A percentile compares a stretch with the other conserved stretches of the same genome.
These are phyloP conservation scores for Amphipyra tragopoginis DNA, from an alignment of 2,888 invertebrate species.

Conservation along the genomic window DNA sequence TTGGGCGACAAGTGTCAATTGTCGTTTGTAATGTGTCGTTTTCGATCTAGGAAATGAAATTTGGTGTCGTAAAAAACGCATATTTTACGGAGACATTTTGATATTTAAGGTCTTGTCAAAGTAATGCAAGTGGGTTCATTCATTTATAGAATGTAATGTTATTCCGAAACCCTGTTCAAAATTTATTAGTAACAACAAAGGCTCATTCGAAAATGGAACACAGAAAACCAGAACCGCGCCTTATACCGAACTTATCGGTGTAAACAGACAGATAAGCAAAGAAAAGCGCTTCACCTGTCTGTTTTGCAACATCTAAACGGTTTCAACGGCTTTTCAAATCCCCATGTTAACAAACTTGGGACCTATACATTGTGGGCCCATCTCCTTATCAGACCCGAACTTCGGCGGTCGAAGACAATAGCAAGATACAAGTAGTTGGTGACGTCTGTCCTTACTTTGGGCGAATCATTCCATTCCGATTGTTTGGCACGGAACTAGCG, in stretches of 20 bases:
- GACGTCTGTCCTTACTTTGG: slow-evolving; percentile 67
- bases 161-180: slow-evolving; percentile 6
- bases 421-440: slow-evolving; percentile 69
- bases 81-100: slow-evolving; percentile 43
- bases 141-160: slow-evolving; percentile 13
- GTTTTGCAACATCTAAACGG: slow-evolving; percentile 61
- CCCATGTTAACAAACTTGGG: slow-evolving; percentile 77
- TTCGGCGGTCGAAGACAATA: slow-evolving; percentile 77
- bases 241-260: slow-evolving; percentile 36
- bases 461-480: slow-evolving; percentile 59
- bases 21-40: slow-evolving; percentile 44
- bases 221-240: slow-evolving; percentile 27
- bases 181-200: slow-evolving; percentile 12
- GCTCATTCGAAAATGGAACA: not conserved
- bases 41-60: slow-evolving; percentile 38
- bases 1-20: slow-evolving; percentile 55
- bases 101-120: slow-evolving; percentile 35
- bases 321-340: slow-evolving; percentile 75
- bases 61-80: slow-evolving; percentile 41
- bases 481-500: slow-evolving; percentile 56
- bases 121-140: slow-evolving; percentile 20
- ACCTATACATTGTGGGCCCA: slow-evolving; percentile 75
- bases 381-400: slow-evolving; percentile 78
- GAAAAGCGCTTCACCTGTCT: slow-evolving; percentile 65
- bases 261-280: slow-evolving; percentile 56